These are phyloP conservation scores for Lycocorax pyrrhopterus DNA, from an alignment of 2,113 vertebrate species.

Conservation along the genomic window DNA sequence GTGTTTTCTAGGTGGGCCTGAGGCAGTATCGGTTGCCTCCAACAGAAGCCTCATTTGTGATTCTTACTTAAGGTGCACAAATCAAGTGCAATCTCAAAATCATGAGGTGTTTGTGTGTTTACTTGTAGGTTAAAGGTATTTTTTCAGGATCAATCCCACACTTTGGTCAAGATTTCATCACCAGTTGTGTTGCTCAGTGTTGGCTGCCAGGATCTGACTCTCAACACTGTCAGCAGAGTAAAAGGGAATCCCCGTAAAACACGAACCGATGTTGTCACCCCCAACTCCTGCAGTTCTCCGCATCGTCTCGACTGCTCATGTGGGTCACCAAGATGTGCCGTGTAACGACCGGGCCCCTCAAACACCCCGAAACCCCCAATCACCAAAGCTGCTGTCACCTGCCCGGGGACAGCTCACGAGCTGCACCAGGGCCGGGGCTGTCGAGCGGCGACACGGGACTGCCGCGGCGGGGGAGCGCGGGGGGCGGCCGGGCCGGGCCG, in stretches of 20 bases:
- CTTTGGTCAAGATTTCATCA: not conserved
- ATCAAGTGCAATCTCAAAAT: not conserved
- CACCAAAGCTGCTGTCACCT: not conserved
- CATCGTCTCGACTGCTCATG: fast-evolving
- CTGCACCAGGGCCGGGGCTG: not conserved
- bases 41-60: not conserved
- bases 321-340: not conserved
- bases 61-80: not conserved
- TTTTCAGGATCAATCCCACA: not conserved
- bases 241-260: not conserved
- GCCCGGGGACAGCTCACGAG: not conserved
- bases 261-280: not conserved
- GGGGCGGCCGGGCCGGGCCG: not conserved
- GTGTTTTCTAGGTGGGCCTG: not conserved
- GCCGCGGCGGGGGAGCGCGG: too few relatives aligned
- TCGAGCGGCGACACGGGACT: too few relatives aligned
- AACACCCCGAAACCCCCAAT: fast-evolving
- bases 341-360: not conserved
- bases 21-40: fast-evolving
- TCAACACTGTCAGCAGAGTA: not conserved
- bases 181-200: too few relatives aligned
- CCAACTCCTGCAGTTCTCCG: not conserved
- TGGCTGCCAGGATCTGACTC: not conserved
- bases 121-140: not conserved
- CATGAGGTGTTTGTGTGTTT: not conserved